Conservation (phyloP, 2,113 vertebrate genomes). For the Lycocorax pyrrhopterus region DNA sequence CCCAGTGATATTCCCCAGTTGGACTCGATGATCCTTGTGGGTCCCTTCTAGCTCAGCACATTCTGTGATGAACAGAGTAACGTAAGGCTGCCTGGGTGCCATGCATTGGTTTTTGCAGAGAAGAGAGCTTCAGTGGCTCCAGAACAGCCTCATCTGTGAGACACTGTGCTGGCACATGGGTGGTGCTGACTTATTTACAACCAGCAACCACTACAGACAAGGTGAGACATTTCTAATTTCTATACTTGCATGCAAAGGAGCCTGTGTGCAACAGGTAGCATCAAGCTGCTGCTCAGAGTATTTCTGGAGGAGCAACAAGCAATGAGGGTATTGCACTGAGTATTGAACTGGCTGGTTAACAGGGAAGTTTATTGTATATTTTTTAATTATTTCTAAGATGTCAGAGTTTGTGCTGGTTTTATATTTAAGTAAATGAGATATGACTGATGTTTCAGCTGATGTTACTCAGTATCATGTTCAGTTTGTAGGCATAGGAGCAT, state of each 20-base stretch:
- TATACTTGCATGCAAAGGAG: not conserved
- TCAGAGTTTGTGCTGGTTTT: not conserved
- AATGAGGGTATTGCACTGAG: not conserved
- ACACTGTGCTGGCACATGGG: not conserved
- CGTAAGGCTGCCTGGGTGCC: not conserved
- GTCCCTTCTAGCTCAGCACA: not conserved
- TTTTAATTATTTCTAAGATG: not conserved
- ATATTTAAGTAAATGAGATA: not conserved
- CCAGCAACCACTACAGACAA: not conserved
- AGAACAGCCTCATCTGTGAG: not conserved
- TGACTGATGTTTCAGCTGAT: not conserved
- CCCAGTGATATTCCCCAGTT: not conserved
- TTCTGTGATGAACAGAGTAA: not conserved
- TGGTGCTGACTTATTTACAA: not conserved
- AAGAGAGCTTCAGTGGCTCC: not conserved
- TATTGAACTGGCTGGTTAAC: not conserved
- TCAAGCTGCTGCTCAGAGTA: not conserved
- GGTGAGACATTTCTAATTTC: not conserved
- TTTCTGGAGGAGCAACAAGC: not conserved
- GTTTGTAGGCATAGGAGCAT: not conserved
- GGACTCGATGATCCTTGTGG: not conserved
- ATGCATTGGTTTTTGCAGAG: not conserved
- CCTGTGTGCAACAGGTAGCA: not conserved
- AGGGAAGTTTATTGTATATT: not conserved
- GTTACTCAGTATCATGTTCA: not conserved